These are phyloP conservation scores for Drosophila peninsularis DNA, from an alignment of 2,888 invertebrate genomes.

Conservation along the genomic window DNA sequence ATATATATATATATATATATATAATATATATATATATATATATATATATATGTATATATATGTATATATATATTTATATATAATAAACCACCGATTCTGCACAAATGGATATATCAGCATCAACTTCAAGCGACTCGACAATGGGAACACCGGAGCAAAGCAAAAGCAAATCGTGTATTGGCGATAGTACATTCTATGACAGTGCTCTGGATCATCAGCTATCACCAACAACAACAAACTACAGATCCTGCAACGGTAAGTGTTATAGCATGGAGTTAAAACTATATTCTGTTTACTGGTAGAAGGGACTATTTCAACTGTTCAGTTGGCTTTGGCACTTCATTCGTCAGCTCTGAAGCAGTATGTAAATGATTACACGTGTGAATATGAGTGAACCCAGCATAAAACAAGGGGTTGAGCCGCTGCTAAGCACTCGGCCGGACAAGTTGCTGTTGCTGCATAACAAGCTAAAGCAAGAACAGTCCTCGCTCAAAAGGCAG, in stretches of 20 bases:
- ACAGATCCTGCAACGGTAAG: conserved; percentile 79
- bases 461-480: conserved; percentile 14
- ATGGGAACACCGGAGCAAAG: conserved; percentile 44
- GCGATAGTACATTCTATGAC: conserved; percentile 78
- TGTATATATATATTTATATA: conserved; percentile 7
- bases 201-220: conserved; percentile 81
- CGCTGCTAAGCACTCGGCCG: not conserved
- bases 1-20: conserved; percentile 10
- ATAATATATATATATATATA: conserved; percentile 7
- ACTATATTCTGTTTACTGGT: not conserved
- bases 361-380: not conserved
- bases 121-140: conserved; percentile 55
- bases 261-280: not conserved
- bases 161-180: conserved; percentile 44
- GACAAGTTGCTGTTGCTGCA: not conserved
- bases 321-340: conserved; percentile 25
- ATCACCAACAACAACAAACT: conserved; percentile 59
- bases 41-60: conserved; percentile 9
- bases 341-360: conserved; percentile 5
- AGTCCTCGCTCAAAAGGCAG: conserved; percentile 19
- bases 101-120: conserved; percentile 64
- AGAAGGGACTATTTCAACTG: not conserved
- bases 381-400: conserved; percentile 10
- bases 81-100: conserved; percentile 42
- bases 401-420: not conserved